Conservation (phyloP, 2,113 vertebrate genomes). For the Engraulis encrasicolus region DNA sequence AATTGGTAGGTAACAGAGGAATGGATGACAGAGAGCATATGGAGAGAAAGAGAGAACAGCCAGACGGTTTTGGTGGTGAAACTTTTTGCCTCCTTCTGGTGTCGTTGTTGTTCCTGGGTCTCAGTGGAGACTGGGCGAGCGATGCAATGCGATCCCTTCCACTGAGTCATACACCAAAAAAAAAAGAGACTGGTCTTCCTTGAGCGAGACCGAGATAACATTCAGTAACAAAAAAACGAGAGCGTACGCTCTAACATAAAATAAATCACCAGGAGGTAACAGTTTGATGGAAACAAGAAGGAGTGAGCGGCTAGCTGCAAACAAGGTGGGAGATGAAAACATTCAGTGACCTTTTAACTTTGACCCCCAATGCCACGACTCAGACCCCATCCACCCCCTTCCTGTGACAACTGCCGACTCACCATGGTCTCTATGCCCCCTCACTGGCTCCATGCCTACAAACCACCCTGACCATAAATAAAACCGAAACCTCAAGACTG, state of each 20-base stretch:
- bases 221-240: conserved; percentile 37
- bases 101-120: conserved; percentile 58
- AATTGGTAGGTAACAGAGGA: too few species aligned
- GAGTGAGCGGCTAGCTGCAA: conserved; percentile 67
- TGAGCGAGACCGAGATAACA: conserved; percentile 10
- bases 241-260: conserved; percentile 42
- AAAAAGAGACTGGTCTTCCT: conserved; percentile 33
- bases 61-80: neutral
- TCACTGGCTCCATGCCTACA: neutral
- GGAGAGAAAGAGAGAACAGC: neutral
- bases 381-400: neutral
- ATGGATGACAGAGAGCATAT: too few species aligned
- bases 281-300: conserved; percentile 59
- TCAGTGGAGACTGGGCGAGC: conserved; percentile 47
- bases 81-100: neutral
- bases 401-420: neutral
- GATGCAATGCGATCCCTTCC: conserved; percentile 57
- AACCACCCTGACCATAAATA: neutral
- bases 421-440: conserved; percentile 23
- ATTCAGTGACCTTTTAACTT: conserved; percentile 7
- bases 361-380: neutral
- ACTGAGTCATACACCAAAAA: conserved; percentile 42
- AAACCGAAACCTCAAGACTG: neutral
- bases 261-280: conserved; percentile 65
- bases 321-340: conserved; percentile 27